Evolutionary conservation across 2,113 vertebrate genomes (phyloP).

Genomic region (Atlantisia rogersi): DNA sequence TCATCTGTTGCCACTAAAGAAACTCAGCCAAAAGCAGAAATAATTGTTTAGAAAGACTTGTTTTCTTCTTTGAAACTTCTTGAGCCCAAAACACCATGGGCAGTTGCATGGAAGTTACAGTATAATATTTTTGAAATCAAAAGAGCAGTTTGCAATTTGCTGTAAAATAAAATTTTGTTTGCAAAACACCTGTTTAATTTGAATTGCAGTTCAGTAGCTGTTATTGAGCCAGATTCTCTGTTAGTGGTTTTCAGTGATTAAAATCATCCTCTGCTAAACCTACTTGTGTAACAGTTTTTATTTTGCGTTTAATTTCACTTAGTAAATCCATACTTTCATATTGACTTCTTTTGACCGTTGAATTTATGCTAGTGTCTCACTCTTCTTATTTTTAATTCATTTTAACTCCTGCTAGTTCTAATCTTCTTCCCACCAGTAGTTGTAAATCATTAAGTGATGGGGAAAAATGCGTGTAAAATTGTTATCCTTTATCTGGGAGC

Average conservation of each 20-base stretch:
- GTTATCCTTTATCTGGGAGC: not conserved
- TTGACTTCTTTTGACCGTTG: not conserved
- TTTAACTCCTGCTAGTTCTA: not conserved
- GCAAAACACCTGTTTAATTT: not conserved
- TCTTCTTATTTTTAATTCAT: not conserved
- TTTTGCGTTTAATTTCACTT: not conserved
- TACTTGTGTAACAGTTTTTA: not conserved
- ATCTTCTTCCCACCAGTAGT: not conserved
- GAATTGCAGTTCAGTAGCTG: not conserved
- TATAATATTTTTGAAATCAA: not conserved
- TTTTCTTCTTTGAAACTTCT: not conserved
- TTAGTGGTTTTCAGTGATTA: not conserved
- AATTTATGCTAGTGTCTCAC: not conserved
- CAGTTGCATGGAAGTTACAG: not conserved
- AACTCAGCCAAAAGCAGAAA: not conserved
- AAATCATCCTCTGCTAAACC: not conserved
- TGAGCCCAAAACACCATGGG: not conserved
- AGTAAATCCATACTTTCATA: not conserved
- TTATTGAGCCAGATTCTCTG: not conserved
- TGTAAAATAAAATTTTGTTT: not conserved
- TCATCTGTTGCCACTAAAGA: not conserved
- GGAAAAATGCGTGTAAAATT: not conserved
- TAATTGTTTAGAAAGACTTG: not conserved
- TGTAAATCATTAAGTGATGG: not conserved
- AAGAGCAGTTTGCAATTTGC: not conserved